Conservation (phyloP, 2,113 vertebrate genomes). For the Acrocephalus arundinaceus region DNA sequence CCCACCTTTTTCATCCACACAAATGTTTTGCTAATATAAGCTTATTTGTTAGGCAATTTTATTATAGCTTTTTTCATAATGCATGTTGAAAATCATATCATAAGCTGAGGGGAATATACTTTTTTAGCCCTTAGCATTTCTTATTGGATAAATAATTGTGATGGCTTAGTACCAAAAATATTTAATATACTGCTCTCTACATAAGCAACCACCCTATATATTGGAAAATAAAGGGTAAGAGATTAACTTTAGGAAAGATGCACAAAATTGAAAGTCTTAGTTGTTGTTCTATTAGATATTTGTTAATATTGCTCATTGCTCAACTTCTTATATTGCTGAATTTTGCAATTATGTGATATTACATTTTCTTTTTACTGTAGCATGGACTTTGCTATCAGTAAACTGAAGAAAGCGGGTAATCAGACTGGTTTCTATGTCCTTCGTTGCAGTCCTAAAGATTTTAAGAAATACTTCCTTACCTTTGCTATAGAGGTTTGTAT, state of each 20-base stretch:
- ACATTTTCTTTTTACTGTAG: constrained; percentile 71
- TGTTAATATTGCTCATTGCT: not conserved
- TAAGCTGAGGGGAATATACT: not conserved
- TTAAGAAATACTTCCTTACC: constrained; percentile 93
- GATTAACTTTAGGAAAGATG: not conserved
- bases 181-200: not conserved
- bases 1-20: not conserved
- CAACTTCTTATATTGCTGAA: not conserved
- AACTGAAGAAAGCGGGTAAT: constrained; percentile 88
- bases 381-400: constrained; percentile 91
- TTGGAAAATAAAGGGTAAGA: not conserved
- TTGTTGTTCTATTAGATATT: not conserved
- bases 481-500: constrained; percentile 92
- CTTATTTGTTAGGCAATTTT: not conserved
- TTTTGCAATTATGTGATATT: not conserved
- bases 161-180: not conserved
- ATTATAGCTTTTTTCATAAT: not conserved
- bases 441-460: constrained; percentile 93
- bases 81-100: not conserved
- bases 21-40: not conserved
- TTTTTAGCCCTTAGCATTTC: not conserved
- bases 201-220: not conserved
- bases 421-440: constrained; percentile 90
- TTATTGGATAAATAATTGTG: not conserved
- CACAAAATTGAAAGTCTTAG: not conserved